A percentile compares a stretch with the other conserved stretches of the same genome.
These are phyloP conservation scores for Xenopus borealis DNA, from an alignment of 2,113 vertebrate species.

Conservation along the genomic window DNA sequence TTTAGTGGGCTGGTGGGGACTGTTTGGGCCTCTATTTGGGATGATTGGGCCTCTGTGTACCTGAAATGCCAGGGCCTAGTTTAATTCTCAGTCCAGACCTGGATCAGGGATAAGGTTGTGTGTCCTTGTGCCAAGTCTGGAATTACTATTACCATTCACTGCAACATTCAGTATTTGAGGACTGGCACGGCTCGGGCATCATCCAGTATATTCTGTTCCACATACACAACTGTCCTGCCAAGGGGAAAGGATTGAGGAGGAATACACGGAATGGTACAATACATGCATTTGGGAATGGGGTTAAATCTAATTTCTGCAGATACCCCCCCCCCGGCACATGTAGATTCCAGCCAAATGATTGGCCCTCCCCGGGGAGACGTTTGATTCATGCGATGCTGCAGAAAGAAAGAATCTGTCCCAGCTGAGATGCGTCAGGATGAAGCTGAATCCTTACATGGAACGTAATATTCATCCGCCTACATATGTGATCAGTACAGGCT, in stretches of 20 bases:
- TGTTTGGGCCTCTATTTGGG: no score
- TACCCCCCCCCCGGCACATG: neutral
- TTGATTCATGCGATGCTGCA: neutral
- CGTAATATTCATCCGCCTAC: no score
- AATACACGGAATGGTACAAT: neutral
- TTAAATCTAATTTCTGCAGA: neutral
- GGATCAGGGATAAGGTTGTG: neutral
- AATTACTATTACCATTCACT: neutral
- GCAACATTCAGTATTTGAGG: neutral
- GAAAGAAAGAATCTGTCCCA: neutral
- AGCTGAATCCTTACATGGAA: no score
- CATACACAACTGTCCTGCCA: neutral
- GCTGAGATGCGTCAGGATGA: rapidly evolving
- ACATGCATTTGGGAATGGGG: rapidly evolving
- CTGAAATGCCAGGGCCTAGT: no score
- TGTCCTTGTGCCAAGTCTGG: neutral
- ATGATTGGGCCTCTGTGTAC: no score
- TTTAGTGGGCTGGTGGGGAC: no score
- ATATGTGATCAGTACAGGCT: no score
- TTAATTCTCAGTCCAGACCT: no score
- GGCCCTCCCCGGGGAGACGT: constrained; percentile 1
- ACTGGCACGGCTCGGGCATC: neutral
- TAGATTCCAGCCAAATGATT: constrained; percentile 27
- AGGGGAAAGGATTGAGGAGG: neutral
- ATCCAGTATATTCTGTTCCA: neutral